These are phyloP conservation scores for Acrobeloides nanus DNA, from an alignment of 2,888 invertebrate species.

Conservation along the genomic window DNA sequence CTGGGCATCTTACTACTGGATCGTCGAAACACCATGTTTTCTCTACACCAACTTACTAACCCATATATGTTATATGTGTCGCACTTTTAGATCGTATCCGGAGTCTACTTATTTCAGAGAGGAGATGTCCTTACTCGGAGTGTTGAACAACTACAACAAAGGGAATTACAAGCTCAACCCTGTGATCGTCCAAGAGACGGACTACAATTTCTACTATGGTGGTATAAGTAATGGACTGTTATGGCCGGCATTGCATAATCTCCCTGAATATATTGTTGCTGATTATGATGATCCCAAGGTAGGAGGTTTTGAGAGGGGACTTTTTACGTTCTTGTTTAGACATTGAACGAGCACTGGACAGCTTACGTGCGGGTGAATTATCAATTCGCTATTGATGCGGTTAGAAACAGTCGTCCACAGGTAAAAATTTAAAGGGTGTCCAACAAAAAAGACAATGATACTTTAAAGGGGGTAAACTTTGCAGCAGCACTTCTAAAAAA, in stretches of 20 bases:
- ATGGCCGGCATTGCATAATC: slow-evolving; percentile 54
- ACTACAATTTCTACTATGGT: slow-evolving; percentile 48
- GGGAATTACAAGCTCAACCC: slow-evolving; percentile 53
- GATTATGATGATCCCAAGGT: slow-evolving; percentile 47
- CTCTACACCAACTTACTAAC: no score
- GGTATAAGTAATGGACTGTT: slow-evolving; percentile 49
- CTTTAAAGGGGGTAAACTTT: neutral
- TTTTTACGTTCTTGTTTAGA: slow-evolving; percentile 25
- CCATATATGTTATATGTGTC: no score
- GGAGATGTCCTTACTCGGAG: slow-evolving; percentile 52
- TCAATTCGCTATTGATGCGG: slow-evolving; percentile 53
- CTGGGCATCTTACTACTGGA: no score
- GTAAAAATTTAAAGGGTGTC: slow-evolving; percentile 2
- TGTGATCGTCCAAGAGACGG: slow-evolving; percentile 49
- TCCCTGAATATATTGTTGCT: slow-evolving; percentile 52
- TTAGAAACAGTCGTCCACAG: slow-evolving; percentile 49
- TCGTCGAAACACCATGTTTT: no score
- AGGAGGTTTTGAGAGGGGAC: neutral
- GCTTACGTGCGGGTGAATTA: slow-evolving; percentile 50
- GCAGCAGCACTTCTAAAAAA: no score
- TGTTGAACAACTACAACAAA: slow-evolving; percentile 50
- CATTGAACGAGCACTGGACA: slow-evolving; percentile 51
- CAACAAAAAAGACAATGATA: neutral
- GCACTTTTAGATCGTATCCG: no score
- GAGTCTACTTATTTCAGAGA: slow-evolving; percentile 31